Base-by-base conservation (phyloP, 2,797 vertebrate genomes). In the Bradypus variegatus region DNA sequence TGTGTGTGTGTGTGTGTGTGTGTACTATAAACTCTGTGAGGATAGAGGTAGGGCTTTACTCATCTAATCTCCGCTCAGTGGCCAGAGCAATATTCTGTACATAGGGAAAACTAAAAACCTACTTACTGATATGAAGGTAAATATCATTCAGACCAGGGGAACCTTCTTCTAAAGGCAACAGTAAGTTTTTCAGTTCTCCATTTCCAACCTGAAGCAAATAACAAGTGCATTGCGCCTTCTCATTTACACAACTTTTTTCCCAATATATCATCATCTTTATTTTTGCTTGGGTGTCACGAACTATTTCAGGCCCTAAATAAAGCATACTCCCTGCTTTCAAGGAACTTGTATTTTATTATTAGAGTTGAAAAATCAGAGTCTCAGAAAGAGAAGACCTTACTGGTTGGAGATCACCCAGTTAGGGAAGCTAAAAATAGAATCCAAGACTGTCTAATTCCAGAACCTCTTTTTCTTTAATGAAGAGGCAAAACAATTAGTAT, bases 401-500 rank as follows among this genome's bases (percentile, higher is more conserved):
- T 91, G 16, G n/a, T 23, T 89, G 48, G 23, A 73, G n/a, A 64
- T 84, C 21, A 82, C 19, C 69, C 23, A 78, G 65, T 85, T 55
- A 64, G 58, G 33, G 65, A 85, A 90, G 33, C 23, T 80, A 91
- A 93, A 69, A 78, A 91, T 3, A 73, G 31, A 73, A 84, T 83
- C 29, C 31, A 80, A n/a, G 58, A 36, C 25, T 76, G 38, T n/a
- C 10, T 78, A 55, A 92, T 65, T 86, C 77, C 41, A 89, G 67
- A 92, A 19, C 23, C 5, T 67, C 29, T 87, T 36, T 65, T 76
- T 6, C 88, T 53, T 45, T 21, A 91, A 88, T 41, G n/a, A 89
- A 93, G 93, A 92, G 33, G 31, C 18, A 94, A 94, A 41, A 23
- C 64, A 86, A 88, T 85, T 88, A 93, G 36, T 84, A 65, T 50